Evolutionary conservation across 2,888 invertebrate genomes (phyloP).

Genomic region (Stenichneumon culpator): DNA sequence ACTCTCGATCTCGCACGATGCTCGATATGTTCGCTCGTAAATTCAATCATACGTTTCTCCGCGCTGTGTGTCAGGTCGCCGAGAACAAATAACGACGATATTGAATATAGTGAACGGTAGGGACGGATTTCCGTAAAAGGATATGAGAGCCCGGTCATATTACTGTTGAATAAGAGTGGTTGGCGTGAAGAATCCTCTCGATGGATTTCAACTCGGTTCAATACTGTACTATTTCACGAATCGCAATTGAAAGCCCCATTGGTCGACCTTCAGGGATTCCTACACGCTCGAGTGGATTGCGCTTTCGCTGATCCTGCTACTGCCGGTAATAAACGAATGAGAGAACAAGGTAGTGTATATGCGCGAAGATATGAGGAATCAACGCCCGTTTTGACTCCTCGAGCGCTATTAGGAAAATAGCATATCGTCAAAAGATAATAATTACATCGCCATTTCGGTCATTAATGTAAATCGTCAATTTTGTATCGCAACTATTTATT

Average conservation of each 20-base stretch:
- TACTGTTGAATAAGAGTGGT: constrained; percentile 13
- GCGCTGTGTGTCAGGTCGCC: background rate
- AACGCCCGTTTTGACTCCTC: too few relatives aligned
- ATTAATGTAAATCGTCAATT: too few relatives aligned
- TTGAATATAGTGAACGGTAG: too few relatives aligned
- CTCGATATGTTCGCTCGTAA: background rate
- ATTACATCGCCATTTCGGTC: too few relatives aligned
- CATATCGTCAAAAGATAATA: too few relatives aligned
- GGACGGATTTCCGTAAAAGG: too few relatives aligned
- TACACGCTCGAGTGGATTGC: constrained; percentile 54
- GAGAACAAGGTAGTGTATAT: background rate
- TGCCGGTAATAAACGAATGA: constrained; percentile 42
- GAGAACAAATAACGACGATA: too few relatives aligned
- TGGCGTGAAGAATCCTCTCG: background rate
- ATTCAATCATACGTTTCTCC: background rate
- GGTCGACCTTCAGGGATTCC: constrained; percentile 20
- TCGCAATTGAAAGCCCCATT: constrained; percentile 10
- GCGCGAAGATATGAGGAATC: too few relatives aligned
- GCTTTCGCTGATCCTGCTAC: constrained; percentile 29
- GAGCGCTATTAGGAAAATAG: too few relatives aligned
- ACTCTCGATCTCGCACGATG: background rate
- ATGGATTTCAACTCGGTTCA: background rate
- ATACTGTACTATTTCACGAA: background rate
- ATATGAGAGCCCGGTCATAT: too few relatives aligned
- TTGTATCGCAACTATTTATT: too few relatives aligned